These are phyloP conservation scores for Halcyon leucocephala DNA, from an alignment of 2,797 vertebrate genomes.

Conservation along the genomic window DNA sequence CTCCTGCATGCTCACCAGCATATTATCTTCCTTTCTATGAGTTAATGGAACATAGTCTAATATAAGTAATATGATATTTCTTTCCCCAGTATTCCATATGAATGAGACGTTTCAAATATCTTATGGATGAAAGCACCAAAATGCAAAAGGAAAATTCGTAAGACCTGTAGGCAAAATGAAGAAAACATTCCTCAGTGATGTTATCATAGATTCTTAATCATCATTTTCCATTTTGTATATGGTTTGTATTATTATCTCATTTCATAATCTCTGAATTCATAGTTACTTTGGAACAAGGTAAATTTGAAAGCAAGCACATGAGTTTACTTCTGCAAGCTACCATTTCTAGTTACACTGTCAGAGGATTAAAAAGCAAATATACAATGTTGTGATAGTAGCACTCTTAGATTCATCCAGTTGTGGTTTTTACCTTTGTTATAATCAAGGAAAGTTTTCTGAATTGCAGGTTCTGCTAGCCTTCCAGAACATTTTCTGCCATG, in stretches of 20 bases:
- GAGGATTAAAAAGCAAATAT: background rate
- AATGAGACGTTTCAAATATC: background rate
- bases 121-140: background rate
- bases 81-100: background rate
- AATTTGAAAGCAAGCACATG: background rate
- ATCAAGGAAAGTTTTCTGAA: background rate
- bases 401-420: background rate
- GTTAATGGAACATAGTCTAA: background rate
- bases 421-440: background rate
- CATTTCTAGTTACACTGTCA: background rate
- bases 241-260: background rate
- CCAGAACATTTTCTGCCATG: background rate
- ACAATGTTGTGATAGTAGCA: background rate
- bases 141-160: background rate
- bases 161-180: background rate
- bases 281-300: background rate
- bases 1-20: background rate
- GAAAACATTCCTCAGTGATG: background rate
- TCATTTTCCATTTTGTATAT: rapidly evolving
- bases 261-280: background rate
- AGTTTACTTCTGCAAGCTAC: background rate
- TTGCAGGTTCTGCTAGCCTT: background rate
- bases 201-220: background rate
- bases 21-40: background rate
- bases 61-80: background rate